Evolutionary conservation across 1,140 invertebrate genomes (phyloP), one percentile per base, ranked within the genome.

Genomic region (Macrocentrus cingulum): DNA sequence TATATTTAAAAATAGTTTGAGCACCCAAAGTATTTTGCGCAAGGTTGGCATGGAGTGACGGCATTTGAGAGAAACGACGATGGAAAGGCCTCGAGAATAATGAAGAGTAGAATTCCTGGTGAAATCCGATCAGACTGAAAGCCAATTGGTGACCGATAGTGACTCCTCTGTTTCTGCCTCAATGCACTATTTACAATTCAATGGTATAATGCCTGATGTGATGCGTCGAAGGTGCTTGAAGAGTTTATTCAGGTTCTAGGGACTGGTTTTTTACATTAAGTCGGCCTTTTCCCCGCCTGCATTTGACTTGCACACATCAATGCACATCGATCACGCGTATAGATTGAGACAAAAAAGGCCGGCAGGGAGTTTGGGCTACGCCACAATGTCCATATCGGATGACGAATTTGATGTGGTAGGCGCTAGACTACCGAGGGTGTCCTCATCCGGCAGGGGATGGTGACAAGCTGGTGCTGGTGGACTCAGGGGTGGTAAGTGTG

Each of bases 371-470:
- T n/a, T 59, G 44, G 61, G 70, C 69, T 80, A 80, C 72, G 77
- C 72, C 51, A 74, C 75, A 45, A 80, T 80, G 56, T 80, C 77
- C 76, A 80, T 80, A 54, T 80, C 77, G 11, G 76, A 75, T 20
- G 77, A 76, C 11, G 75, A 75, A 58, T 76, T 80, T 22, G 74
- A 75, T 22, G 68, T 71, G 19, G 75, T 77, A n/a, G 74, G 70
- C 23, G 71, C 74, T 20, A 80, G 61, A 56, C 72, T 77, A 18
- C 76, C 76, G 9, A 79, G 69, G 9, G 76, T 79, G 29, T 80
- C 77, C 9, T 79, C 77, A 64, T 80, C 76, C 6, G 74, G 67
- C 22, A 79, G 62, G 1, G 67, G 66, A 56, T 77, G 76, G 39
- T 79, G 77, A 63, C 75, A 75, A 1, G 64, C 56, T 29, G 68